Evolutionary conservation across 2,797 vertebrate genomes (phyloP), one percentile per base, ranked within the genome.

Genomic region (Hyperoplus lanceolatus): DNA sequence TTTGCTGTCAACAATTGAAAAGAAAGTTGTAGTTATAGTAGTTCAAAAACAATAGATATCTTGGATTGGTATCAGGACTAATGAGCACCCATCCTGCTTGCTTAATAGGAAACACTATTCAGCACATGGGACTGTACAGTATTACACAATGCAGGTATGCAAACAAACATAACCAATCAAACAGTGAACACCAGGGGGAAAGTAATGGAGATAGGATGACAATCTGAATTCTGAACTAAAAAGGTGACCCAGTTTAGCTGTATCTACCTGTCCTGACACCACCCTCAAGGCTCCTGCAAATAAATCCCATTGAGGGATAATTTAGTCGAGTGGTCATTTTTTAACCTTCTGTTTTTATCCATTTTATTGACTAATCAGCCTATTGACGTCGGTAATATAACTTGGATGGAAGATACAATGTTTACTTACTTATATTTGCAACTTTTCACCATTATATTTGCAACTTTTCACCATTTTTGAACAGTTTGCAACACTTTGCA

Each of bases 1-100:
- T 58, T 56, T 6, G 51, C 55, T 48, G 36, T 11, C 11, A 62
- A 21, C 15, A 43, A 38, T 39, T 38, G 6, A n/a, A 43, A 51
- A 61, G 48, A 3, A 70, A 46, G 51, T 64, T 8, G 58, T 54
- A 16, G 41, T 45, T 77, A 56, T 21, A 9, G 16, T 13, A 29
- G 8, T 46, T 55, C 13, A 66, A 55, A 42, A 55, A 66, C 5
- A 10, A 14, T 10, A 4, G 21, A 9, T 8, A 6, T n/a, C 45
- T 36, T 15, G 8, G 56, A 16, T 62, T 3, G 62, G 16, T 42
- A 49, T 62, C 13, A 7, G 11, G 12, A 18, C 41, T 54, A 43
- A 36, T 16, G 70, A 41, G 57, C 41, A 48, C 58, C 7, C 18
- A 36, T 1, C 3, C 3, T 8, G 51, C 15, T 42, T 56, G n/a